Percentiles rank a stretch among this genome's conserved stretches.
phyloP scores from a whole-genome alignment of 1,140 invertebrate species.

The Riptortus pedestris region DNA sequence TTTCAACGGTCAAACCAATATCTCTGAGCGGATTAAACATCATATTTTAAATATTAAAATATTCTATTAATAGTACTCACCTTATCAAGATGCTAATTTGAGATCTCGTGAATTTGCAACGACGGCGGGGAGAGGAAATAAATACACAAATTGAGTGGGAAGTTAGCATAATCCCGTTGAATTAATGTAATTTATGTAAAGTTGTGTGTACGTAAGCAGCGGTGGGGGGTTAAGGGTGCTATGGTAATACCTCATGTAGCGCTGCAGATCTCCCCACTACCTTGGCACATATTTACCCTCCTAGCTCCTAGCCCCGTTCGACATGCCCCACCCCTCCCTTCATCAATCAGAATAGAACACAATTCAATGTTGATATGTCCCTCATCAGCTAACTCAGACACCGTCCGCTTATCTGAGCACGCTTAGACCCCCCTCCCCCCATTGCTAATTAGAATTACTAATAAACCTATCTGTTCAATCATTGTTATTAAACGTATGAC shows the following conservation, averaged over 20 bases:
- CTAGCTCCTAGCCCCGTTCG: too few relatives aligned
- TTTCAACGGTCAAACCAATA: not conserved
- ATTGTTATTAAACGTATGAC: too few relatives aligned
- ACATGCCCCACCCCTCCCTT: not conserved
- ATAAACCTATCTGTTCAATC: too few relatives aligned
- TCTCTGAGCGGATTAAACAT: not conserved
- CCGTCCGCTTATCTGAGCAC: too few relatives aligned
- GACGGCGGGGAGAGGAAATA: conserved; percentile 8
- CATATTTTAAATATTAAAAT: conserved; percentile 12
- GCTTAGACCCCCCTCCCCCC: too few relatives aligned
- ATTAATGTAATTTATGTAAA: conserved; percentile 24
- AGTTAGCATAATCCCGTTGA: conserved; percentile 22
- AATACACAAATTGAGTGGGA: conserved; percentile 22
- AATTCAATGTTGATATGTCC: not conserved
- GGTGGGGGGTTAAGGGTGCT: conserved; percentile 1
- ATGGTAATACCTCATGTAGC: conserved; percentile 14
- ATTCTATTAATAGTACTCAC: conserved; percentile 17
- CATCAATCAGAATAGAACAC: not conserved
- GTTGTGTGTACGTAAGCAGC: conserved; percentile 23
- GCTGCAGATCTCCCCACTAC: not conserved
- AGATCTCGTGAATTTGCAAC: conserved; percentile 21
- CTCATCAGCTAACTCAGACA: not conserved
- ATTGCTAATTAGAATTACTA: too few relatives aligned
- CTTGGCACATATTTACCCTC: conserved; percentile 8
- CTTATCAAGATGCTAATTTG: conserved; percentile 21